Conservation (phyloP, 2,113 vertebrate genomes). For the Ramphastos sulfuratus region DNA sequence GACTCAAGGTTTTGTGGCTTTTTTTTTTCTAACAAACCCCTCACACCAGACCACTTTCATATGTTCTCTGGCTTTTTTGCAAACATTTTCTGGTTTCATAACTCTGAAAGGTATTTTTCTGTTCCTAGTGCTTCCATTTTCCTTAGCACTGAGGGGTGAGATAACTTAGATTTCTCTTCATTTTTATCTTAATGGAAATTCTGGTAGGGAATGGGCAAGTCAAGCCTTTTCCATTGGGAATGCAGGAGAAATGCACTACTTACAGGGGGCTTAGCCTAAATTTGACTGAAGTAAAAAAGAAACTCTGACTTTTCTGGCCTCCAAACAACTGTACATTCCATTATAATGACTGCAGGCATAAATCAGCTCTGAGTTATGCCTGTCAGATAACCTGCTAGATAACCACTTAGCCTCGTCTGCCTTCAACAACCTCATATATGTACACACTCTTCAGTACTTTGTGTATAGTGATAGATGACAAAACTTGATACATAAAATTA, state of each 20-base stretch:
- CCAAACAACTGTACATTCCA: slow-evolving; percentile 41
- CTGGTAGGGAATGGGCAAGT: neutral
- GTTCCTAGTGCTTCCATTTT: neutral
- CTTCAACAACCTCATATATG: slow-evolving; percentile 21
- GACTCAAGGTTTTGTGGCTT: neutral
- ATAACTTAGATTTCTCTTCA: neutral
- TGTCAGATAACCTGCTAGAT: slow-evolving; percentile 26
- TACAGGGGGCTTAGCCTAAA: neutral
- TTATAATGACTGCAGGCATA: slow-evolving; percentile 14
- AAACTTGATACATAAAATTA: slow-evolving; percentile 28
- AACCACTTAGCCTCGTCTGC: neutral
- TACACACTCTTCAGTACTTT: neutral
- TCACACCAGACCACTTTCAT: neutral
- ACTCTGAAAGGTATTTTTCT: slow-evolving; percentile 11
- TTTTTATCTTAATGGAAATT: neutral
- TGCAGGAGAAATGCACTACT: neutral
- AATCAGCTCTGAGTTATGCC: slow-evolving; percentile 23
- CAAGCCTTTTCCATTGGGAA: neutral
- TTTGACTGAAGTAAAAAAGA: slow-evolving; percentile 19
- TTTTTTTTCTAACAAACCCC: neutral
- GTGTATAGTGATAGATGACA: neutral
- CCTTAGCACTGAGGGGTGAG: neutral
- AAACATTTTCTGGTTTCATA: neutral
- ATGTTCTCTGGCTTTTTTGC: neutral
- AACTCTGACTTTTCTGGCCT: neutral